phyloP scores from a whole-genome alignment of 2,113 vertebrate species.

The Oxygymnocypris stewartii region DNA sequence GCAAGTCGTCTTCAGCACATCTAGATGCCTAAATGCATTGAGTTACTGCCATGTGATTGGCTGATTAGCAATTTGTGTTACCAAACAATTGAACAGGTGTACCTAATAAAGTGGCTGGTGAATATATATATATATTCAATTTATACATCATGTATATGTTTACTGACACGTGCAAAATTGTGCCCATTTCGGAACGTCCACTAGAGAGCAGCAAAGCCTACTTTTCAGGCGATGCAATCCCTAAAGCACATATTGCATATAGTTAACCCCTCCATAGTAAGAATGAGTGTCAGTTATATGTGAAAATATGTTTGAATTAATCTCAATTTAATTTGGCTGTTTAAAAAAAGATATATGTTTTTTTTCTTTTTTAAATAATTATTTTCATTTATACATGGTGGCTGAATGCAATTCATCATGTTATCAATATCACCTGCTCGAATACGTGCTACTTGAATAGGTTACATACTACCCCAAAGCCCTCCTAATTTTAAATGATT shows the following conservation, averaged over 20 bases:
- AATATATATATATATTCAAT: no score
- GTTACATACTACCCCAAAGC: no score
- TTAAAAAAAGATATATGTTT: neutral
- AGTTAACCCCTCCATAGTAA: neutral
- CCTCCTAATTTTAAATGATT: no score
- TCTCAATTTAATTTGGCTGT: neutral
- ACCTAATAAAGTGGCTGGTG: no score
- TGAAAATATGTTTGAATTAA: neutral
- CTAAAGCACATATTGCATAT: no score
- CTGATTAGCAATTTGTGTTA: no score
- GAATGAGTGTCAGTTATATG: neutral
- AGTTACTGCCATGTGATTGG: no score
- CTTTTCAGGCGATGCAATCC: no score
- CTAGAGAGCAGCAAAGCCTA: constrained; percentile 62
- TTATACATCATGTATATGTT: no score
- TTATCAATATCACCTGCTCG: neutral
- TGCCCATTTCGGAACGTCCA: constrained; percentile 42
- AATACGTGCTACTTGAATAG: neutral
- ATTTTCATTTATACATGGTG: neutral
- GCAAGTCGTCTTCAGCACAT: no score
- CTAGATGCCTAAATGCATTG: no score
- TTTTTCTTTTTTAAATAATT: neutral
- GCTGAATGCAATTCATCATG: neutral
- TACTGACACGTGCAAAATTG: neutral
- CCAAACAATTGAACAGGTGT: no score